Evolutionary conservation across 2,113 vertebrate genomes (phyloP).

Genomic region (Anseranas semipalmata): DNA sequence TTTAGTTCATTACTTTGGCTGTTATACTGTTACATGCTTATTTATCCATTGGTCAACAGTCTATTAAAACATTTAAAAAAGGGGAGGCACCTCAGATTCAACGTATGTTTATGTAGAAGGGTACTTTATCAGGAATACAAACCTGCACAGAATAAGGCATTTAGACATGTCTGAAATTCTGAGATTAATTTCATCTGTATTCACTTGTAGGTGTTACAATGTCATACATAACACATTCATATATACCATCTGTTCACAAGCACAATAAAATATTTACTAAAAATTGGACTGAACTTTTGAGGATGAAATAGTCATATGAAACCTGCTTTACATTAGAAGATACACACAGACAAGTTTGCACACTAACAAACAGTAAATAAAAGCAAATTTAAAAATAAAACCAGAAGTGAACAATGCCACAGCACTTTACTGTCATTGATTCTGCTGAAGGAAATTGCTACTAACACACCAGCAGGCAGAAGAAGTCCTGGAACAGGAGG

Average conservation of each 20-base stretch:
- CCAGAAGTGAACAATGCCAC: neutral
- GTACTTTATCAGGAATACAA: neutral
- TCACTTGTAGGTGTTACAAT: neutral
- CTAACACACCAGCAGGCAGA: neutral
- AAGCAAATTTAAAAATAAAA: neutral
- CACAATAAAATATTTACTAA: neutral
- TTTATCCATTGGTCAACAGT: neutral
- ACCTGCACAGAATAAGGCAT: neutral
- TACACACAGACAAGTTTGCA: rapidly evolving
- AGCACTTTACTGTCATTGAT: neutral
- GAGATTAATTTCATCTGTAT: neutral
- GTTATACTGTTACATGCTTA: too few relatives aligned
- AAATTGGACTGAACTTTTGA: neutral
- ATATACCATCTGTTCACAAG: neutral
- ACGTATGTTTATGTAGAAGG: neutral
- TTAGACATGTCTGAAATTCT: neutral
- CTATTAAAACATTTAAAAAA: neutral
- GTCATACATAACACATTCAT: neutral
- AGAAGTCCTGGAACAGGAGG: neutral
- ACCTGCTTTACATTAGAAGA: neutral
- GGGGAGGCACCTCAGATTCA: neutral
- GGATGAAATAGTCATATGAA: neutral
- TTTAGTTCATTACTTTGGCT: neutral
- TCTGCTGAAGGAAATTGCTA: neutral
- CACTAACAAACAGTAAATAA: neutral